Evolutionary conservation across 1,140 invertebrate genomes (phyloP), one percentile per base, ranked within the genome.

Genomic region (Drosophila micromelanica): DNA sequence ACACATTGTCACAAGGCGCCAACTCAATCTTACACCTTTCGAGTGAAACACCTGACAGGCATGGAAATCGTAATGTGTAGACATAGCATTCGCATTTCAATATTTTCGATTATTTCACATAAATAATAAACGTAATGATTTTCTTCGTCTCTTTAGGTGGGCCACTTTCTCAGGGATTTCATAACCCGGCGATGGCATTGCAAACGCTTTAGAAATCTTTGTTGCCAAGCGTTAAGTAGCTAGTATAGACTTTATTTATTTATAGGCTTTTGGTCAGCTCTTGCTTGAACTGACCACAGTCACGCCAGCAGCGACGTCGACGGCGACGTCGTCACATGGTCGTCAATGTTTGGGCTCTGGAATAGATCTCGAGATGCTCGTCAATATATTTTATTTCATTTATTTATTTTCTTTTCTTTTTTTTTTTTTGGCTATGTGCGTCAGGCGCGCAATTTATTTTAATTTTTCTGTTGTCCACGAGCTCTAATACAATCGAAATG

Each of bases 391-490:
- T 43, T 32, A 12, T 30, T 27, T 15, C 15, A 13, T n/a, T 51
- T 32, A 5, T 32, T 49, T 11, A 4, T 35, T 32, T 15, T 49
- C 49, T 13, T 49, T 49, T 13, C 45, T 49, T 60, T 70, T 60
- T 43, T 5, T 32, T 30, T 56, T 73, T 73, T 78, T 32, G 45
- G 52, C 46, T 51, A 68, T 52, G 48, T 81, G 74, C 74, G 82
- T 81, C 78, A 55, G 51, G 12, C 63, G 62, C 49, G 11, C 40
- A 69, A 77, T 77, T 77, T 76, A 78, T 74, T 87, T 86, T 69
- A 86, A 86, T 86, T 85, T 62, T 81, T 86, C 54, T 86, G 82
- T 86, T 86, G 74, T 78, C 71, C 74, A 63, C 46, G 51, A 43
- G 74, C 57, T 57, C 32, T 12, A 12, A 15, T 55, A 49, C 48